Base-by-base conservation (phyloP, 53 echinoderm and acorn worm species). In the Henricia sp. region DNA sequence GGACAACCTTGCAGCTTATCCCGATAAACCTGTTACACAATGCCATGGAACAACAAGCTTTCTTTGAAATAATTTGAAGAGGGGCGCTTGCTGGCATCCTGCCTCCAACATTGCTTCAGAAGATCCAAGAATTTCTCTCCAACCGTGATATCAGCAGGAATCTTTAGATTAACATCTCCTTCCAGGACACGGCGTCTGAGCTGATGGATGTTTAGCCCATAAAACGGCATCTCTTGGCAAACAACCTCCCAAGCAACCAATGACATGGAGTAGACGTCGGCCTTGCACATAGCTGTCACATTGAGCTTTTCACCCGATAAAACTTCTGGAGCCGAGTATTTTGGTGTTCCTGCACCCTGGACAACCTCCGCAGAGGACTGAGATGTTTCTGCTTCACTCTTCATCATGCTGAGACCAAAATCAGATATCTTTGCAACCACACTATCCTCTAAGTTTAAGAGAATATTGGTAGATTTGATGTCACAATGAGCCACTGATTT, bases 301-400 rank as follows among this genome's bases (percentile, higher is more conserved):
- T 26, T 29, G 32, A 89, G 85, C 37, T 76, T 41, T 37, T 68
- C 77, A 11, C 89, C 89, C 0, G 68, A 42, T 6, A 89, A 40
- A 3, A 89, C 89, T 27, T 89, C 89, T 8, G 89, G 89, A 9
- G 89, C 89, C 5, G 89, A 89, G 67, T 89, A 89, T 37, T 85
- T 72, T 1, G 89, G 89, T 3, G 89, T 89, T 5, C 89, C 89
- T 17, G 85, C 54, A 17, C 67, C 67, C 28, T 50, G 68, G 23
- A 77, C 82, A 35, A 68, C 28, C 35, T 67, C 55, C 11, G 58
- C 85, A 23, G 52, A 50, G 16, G 89, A 84, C 52, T 57, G 71
- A 4, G 74, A 72, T 33, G 72, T 84, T 41, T 89, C 77, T 16
- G 85, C 37, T 54, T 85, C 57, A 58, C 28, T 75, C 52, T 84